Conservation (phyloP, 2,888 invertebrate genomes). For the Morpho helenor region DNA sequence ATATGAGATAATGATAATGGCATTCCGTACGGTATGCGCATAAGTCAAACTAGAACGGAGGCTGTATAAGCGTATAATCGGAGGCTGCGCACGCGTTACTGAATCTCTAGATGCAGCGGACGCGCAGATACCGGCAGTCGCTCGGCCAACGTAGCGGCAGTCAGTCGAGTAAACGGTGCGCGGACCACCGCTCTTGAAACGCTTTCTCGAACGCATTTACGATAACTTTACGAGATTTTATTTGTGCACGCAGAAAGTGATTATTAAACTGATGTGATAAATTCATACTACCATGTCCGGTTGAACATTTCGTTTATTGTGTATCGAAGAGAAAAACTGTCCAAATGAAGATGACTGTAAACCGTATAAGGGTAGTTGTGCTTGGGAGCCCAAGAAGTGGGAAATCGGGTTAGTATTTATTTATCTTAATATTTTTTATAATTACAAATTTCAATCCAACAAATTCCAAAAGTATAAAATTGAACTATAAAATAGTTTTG, state of each 20-base stretch:
- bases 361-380: slow-evolving; percentile 89
- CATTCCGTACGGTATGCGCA: slow-evolving; percentile 37
- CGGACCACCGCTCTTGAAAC: slow-evolving; percentile 34
- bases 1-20: slow-evolving; percentile 34
- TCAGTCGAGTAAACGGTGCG: slow-evolving; percentile 40
- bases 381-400: slow-evolving; percentile 87
- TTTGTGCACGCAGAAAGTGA: slow-evolving; percentile 48
- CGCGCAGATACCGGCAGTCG: slow-evolving; percentile 58
- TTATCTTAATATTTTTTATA: not conserved
- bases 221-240: slow-evolving; percentile 48
- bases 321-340: slow-evolving; percentile 43
- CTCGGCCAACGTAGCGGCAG: slow-evolving; percentile 64
- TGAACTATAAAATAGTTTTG: too few species aligned
- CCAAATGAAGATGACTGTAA: slow-evolving; percentile 85
- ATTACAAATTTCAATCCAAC: not conserved
- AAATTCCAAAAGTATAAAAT: not conserved
- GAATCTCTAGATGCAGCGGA: slow-evolving; percentile 36
- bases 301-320: slow-evolving; percentile 44
- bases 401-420: slow-evolving; percentile 84
- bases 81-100: slow-evolving; percentile 48
- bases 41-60: slow-evolving; percentile 50
- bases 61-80: slow-evolving; percentile 42
- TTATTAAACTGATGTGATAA: slow-evolving; percentile 42
- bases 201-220: slow-evolving; percentile 65
- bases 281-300: slow-evolving; percentile 42